Evolutionary conservation across 2,888 invertebrate species (phyloP), one percentile per base, ranked within the genome.

Genomic region (Xanthorhoe spadicearia): DNA sequence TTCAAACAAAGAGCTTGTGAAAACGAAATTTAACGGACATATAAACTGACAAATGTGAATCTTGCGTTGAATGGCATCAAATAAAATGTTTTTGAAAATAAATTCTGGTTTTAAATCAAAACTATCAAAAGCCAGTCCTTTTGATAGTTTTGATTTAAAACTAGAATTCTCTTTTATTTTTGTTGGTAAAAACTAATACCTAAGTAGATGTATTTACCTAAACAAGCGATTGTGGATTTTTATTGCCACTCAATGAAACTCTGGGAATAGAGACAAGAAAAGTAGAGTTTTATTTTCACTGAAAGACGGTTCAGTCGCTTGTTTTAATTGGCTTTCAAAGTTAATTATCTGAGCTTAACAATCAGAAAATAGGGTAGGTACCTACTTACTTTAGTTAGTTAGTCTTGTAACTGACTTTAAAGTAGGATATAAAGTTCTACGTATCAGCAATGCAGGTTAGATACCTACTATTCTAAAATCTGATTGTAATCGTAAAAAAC

Each of bases 1-100:
- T 51, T 59, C 58, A 59, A 49, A 57, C 48, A 57, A 51, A 59
- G 50, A 59, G 50, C n/a, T 51, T 59, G 35, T 51, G 57, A 48
- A 17, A 38, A 59, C 50, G 50, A 15, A 59, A 51, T 51, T 19
- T 51, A 51, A 59, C 48, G 48, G 57, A 57, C 32, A 18, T 43
- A 56, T 56, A 57, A 57, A 49, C 10, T 50, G 50, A 4, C 19
- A 58, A 58, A 35, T 58, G 35, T n/a, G 49, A 48, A 43, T 43
- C 32, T 32, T 32, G 8, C 7, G 32, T 7, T 32, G 23, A 4
- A 23, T 23, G 8, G 32, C 32, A 32, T 7, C 32, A 32, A 32
- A 32, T 32, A 7, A 32, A 32, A 32, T 32, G 8, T 32, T 32
- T 32, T 32, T 32, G 32, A 32, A 32, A 32, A 32, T 32, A 32